Percentiles rank a stretch among this genome's conserved stretches.
Conservation (phyloP, 2,888 invertebrate genomes). For the Acheta domesticus region DNA sequence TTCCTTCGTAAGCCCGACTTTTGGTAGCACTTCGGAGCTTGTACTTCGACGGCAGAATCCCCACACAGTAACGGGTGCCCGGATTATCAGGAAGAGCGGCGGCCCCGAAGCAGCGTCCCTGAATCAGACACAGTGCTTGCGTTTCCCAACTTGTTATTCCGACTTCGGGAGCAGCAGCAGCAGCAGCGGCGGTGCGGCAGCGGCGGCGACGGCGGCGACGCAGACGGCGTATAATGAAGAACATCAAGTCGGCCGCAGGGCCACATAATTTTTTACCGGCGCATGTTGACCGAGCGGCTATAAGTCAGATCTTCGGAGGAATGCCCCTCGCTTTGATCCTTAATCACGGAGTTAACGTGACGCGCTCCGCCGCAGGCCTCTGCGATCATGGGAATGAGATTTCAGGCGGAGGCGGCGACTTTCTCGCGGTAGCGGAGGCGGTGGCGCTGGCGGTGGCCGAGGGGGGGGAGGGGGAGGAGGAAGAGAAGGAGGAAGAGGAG, state of each 20-base stretch:
- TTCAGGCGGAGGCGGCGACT: not conserved
- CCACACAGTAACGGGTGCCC: too few species aligned
- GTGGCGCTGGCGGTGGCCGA: too few species aligned
- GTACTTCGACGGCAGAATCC: too few species aligned
- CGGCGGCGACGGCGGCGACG: not conserved
- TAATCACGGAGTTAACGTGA: slow-evolving; percentile 18
- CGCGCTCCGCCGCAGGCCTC: not conserved
- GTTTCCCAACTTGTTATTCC: too few species aligned
- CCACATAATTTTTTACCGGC: slow-evolving; percentile 9
- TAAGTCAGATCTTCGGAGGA: slow-evolving; percentile 18
- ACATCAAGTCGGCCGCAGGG: not conserved
- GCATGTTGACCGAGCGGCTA: slow-evolving; percentile 6
- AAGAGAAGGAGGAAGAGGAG: too few species aligned
- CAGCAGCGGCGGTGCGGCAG: not conserved
- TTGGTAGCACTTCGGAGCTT: too few species aligned
- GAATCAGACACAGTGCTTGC: too few species aligned
- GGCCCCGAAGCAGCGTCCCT: too few species aligned
- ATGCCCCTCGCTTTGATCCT: slow-evolving; percentile 7
- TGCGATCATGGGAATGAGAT: slow-evolving; percentile 18
- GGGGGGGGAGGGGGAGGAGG: too few species aligned
- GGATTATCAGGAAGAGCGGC: too few species aligned
- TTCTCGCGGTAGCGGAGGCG: not conserved
- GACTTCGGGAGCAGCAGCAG: too few species aligned
- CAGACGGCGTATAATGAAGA: not conserved
- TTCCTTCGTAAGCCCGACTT: too few species aligned